A percentile compares a stretch with the other conserved stretches of the same genome.
These are phyloP conservation scores for Thunnus maccoyii DNA, from an alignment of 2,113 vertebrate species.

Conservation along the genomic window DNA sequence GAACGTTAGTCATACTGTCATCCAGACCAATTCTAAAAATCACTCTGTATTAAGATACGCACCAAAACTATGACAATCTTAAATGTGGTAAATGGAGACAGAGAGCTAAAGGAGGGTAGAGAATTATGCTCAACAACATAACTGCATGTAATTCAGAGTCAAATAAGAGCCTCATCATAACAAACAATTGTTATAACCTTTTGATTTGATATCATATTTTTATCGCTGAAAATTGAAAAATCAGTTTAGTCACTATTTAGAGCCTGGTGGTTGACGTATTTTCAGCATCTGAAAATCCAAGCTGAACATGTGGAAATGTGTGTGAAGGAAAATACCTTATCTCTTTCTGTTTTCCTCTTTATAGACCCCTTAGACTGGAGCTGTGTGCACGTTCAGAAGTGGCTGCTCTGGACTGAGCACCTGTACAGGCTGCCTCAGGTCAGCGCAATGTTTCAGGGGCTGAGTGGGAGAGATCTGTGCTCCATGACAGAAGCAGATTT, in stretches of 20 bases:
- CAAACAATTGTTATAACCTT: neutral
- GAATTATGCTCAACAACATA: no score
- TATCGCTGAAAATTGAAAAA: neutral
- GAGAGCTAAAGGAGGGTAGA: no score
- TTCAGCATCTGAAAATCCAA: neutral
- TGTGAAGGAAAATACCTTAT: neutral
- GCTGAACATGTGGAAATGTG: neutral
- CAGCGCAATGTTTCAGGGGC: slow-evolving; percentile 90
- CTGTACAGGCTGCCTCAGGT: slow-evolving; percentile 91
- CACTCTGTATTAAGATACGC: no score
- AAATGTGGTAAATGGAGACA: no score
- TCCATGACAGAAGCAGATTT: slow-evolving; percentile 93
- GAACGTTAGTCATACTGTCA: neutral
- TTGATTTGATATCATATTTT: neutral
- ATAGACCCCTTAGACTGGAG: slow-evolving; percentile 92
- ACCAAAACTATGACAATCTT: no score
- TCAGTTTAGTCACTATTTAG: neutral
- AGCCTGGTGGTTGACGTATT: neutral
- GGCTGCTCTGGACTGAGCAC: slow-evolving; percentile 96
- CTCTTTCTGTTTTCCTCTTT: neutral
- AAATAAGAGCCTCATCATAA: no score
- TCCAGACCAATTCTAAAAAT: no score
- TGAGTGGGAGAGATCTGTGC: slow-evolving; percentile 91
- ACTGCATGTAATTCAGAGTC: no score
- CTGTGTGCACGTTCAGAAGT: slow-evolving; percentile 92